phyloP scores from a whole-genome alignment of 2,888 invertebrate species.

The Baccha elongata region DNA sequence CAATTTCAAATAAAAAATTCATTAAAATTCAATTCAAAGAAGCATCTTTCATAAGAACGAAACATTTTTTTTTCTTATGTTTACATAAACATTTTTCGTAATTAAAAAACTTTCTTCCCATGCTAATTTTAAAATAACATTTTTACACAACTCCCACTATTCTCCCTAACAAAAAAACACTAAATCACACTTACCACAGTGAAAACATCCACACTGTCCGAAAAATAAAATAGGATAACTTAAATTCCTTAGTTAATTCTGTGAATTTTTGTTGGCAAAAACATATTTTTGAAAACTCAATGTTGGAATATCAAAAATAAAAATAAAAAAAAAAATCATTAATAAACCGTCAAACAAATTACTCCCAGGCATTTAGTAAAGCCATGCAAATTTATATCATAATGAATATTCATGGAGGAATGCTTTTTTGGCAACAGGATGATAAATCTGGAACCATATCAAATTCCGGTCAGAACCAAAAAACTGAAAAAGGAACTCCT shows the following conservation, averaged over 20 bases:
- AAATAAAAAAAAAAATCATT: slow-evolving; percentile 15
- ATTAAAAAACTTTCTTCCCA: slow-evolving; percentile 17
- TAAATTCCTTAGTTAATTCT: slow-evolving; percentile 49
- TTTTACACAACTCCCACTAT: slow-evolving; percentile 3
- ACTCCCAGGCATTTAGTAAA: slow-evolving; percentile 58
- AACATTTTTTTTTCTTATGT: too few species aligned
- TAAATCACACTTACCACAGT: slow-evolving; percentile 24
- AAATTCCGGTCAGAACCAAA: slow-evolving; percentile 54
- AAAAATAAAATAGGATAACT: slow-evolving; percentile 22
- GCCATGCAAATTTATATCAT: slow-evolving; percentile 61
- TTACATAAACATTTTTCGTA: too few species aligned
- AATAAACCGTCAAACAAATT: slow-evolving; percentile 34
- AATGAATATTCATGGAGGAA: slow-evolving; percentile 72
- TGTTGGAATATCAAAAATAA: slow-evolving; percentile 31
- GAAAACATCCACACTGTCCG: not conserved
- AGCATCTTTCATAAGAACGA: too few species aligned
- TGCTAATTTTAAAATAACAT: slow-evolving; percentile 18
- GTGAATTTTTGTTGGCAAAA: slow-evolving; percentile 42
- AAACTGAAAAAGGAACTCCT: slow-evolving; percentile 19
- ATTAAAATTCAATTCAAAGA: too few species aligned
- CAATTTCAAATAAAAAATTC: too few species aligned
- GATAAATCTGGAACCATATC: slow-evolving; percentile 73
- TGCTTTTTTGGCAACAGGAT: slow-evolving; percentile 65
- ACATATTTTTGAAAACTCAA: slow-evolving; percentile 46
- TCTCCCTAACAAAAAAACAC: not conserved